Conservation (phyloP, 37 sponge, comb jelly and placozoan genomes). For the Diacarnus erythraeanus region DNA sequence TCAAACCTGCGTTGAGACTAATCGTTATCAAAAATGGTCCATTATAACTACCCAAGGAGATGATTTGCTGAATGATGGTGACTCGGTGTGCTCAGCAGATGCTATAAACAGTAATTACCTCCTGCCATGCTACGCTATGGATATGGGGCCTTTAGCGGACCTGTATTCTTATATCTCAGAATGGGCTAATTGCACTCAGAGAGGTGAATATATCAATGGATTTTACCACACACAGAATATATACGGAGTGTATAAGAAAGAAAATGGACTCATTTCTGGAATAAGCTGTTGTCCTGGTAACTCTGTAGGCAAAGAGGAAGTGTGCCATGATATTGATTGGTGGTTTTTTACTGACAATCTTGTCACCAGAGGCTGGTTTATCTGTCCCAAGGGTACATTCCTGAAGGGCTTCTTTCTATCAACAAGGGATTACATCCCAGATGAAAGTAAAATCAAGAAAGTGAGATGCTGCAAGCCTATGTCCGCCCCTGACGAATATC, state of each 20-base stretch:
- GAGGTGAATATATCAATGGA: constrained; percentile 35
- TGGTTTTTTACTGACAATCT: neutral
- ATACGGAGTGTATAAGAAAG: neutral
- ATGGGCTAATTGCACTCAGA: constrained; percentile 18
- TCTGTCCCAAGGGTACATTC: constrained; percentile 23
- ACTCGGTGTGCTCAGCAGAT: constrained; percentile 2
- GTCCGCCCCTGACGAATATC: neutral
- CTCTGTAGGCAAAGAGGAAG: constrained; percentile 30
- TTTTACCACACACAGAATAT: constrained; percentile 15
- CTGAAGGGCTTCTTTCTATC: constrained; percentile 31
- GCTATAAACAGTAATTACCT: neutral
- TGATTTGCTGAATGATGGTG: neutral
- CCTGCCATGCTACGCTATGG: constrained; percentile 8
- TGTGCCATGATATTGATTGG: constrained; percentile 28
- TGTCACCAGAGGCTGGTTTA: constrained; percentile 24
- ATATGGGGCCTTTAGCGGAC: neutral
- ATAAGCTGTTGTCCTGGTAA: constrained; percentile 29
- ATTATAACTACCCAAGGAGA: neutral
- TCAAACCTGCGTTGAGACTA: neutral
- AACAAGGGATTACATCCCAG: neutral
- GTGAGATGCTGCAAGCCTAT: constrained; percentile 32
- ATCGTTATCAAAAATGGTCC: neutral
- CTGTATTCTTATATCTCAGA: neutral
- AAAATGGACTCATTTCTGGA: constrained; percentile 18
- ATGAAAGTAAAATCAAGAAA: neutral